Conservation (phyloP, 2,888 invertebrate genomes). For the Meganola albula region DNA sequence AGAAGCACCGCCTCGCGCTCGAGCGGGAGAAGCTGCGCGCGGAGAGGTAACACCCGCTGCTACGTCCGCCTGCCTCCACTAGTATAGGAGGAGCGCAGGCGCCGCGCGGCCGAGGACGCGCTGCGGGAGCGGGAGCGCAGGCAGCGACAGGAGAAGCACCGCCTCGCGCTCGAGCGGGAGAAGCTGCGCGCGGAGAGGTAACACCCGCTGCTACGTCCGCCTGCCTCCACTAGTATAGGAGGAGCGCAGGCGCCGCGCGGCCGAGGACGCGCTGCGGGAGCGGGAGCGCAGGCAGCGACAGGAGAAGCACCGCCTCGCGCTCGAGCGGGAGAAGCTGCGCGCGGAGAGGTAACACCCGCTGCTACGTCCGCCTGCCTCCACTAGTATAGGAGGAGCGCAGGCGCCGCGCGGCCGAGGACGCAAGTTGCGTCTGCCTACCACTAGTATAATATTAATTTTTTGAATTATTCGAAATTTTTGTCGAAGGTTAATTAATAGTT, state of each 20-base stretch:
- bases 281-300: constrained; percentile 89
- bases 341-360: constrained; percentile 86
- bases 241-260: constrained; percentile 87
- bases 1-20: constrained; percentile 87
- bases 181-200: constrained; percentile 86
- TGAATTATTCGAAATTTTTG: too few relatives aligned
- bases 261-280: constrained; percentile 86
- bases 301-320: constrained; percentile 88
- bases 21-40: constrained; percentile 88
- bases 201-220: too few relatives aligned
- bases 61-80: too few relatives aligned
- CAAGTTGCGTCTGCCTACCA: too few relatives aligned
- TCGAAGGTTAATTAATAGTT: too few relatives aligned
- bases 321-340: constrained; percentile 88
- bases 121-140: constrained; percentile 88
- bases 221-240: too few relatives aligned
- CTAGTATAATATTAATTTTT: too few relatives aligned
- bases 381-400: too few relatives aligned
- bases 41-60: too few relatives aligned
- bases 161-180: constrained; percentile 88
- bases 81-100: constrained; percentile 88
- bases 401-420: too few relatives aligned
- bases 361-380: too few relatives aligned
- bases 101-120: constrained; percentile 86
- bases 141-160: constrained; percentile 90